Base-by-base conservation (phyloP, 2,797 vertebrate species). In the Dendrocincla tyrannina region DNA sequence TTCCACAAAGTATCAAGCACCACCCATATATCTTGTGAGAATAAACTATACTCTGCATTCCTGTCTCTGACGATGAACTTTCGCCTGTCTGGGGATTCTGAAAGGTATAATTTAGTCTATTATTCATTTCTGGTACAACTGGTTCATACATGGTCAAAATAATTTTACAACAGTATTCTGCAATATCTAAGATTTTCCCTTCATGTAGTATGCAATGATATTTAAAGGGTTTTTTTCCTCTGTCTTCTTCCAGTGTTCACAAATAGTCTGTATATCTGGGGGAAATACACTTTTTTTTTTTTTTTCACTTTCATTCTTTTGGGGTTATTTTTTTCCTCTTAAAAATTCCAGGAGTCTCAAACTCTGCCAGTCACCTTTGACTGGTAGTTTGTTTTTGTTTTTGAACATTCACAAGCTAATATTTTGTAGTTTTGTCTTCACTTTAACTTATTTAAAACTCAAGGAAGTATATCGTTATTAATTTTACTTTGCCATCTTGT, bases 211-310 rank as follows among this genome's bases (percentile, higher is more conserved):
- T 53, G 13, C 8, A 85, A 69, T 2, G 62, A 28, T 66, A 62
- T 37, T 58, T 49, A 62, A 69, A 5, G 5, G 13, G 14, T 0
- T 2, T 25, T 20, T 10, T 2, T 0, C 0, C 0, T 1, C 9
- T 1, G 0, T 1, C 8, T 23, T 44, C 17, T 73, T 75, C 44
- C 8, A 11, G 3, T 39, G 13, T 73, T 85, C 37, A 32, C 50
- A 52, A 64, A 44, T n/a, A 60, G 6, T 49, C 8, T 85, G 17
- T 18, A 10, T 30, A 58, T 64, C 5, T 56, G 19, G 11, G 10
- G 3, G 17, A 79, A 79, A 64, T 10, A 64, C 3, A 64, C 22
- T 58, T 85, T 28, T 69, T 10, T 25, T 63, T 44, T 44, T 44
- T 44, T 11, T 72, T n/a, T 7, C 5, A 15, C 6, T 39, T 10